Percentiles rank a stretch among this genome's conserved stretches.
Conservation (phyloP, 2,888 invertebrate species). For the Dynastes tityus region DNA sequence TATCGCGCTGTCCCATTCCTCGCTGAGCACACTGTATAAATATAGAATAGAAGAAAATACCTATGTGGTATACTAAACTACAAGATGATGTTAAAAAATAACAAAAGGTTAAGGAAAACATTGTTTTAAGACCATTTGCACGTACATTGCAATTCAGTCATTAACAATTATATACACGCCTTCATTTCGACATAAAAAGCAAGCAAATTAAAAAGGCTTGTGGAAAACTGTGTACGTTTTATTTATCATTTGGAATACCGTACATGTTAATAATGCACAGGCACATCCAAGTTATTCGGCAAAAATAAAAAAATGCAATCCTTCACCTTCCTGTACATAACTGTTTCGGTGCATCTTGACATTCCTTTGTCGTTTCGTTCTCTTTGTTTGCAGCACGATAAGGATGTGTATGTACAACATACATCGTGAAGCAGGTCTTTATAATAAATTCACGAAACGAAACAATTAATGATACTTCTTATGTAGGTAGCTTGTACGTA, state of each 20-base stretch:
- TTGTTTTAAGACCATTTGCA: too few species aligned
- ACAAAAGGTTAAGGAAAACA: too few species aligned
- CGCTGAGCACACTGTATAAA: too few species aligned
- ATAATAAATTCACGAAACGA: conserved; percentile 7
- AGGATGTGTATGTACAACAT: not conserved
- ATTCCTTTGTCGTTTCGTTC: conserved; percentile 13
- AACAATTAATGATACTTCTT: conserved; percentile 28
- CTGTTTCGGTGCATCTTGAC: conserved; percentile 21
- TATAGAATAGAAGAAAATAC: too few species aligned
- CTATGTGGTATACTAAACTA: too few species aligned
- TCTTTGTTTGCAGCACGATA: conserved; percentile 6
- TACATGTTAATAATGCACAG: not conserved
- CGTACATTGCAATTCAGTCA: too few species aligned
- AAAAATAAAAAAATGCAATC: not conserved
- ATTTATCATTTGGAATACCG: not conserved
- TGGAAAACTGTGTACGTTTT: too few species aligned
- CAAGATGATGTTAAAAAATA: too few species aligned
- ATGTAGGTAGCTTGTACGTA: conserved; percentile 9
- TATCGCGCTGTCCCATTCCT: too few species aligned
- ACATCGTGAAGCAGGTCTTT: conserved; percentile 6
- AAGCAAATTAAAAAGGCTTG: not conserved
- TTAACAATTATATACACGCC: not conserved
- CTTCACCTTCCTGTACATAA: conserved; percentile 11
- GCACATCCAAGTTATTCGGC: conserved; percentile 1
- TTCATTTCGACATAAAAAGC: not conserved